Percentiles rank a stretch among this genome's conserved stretches.
Conservation (phyloP, 2,797 vertebrate genomes). For the Myiotriccus ornatus region DNA sequence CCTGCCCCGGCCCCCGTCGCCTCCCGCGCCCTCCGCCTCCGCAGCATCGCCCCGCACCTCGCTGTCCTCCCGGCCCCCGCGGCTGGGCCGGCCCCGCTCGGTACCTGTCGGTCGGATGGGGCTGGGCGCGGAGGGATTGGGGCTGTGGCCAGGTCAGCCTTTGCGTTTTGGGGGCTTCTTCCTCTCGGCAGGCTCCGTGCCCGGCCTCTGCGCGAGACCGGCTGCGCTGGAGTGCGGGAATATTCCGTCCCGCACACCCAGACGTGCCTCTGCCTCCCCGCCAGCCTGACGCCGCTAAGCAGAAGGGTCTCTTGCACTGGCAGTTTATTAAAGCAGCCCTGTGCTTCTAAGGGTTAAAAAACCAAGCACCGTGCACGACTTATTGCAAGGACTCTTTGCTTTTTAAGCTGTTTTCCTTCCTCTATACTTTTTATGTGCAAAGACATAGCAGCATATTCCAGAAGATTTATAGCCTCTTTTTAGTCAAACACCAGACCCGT, state of each 20-base stretch:
- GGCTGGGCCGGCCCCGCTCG: neutral
- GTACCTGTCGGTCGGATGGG: neutral
- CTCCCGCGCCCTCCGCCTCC: neutral
- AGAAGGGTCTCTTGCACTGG: rapidly evolving
- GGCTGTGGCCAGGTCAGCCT: neutral
- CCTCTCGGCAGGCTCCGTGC: neutral
- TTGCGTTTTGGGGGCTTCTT: too few species aligned
- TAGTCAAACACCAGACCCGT: neutral
- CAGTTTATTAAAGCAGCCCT: neutral
- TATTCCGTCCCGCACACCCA: rapidly evolving
- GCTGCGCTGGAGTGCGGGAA: neutral
- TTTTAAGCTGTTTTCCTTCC: neutral
- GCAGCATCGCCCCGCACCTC: neutral
- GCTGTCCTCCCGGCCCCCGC: neutral
- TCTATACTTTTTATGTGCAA: neutral
- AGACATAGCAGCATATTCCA: neutral
- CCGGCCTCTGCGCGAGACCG: rapidly evolving
- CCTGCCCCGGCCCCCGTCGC: neutral
- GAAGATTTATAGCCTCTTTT: neutral
- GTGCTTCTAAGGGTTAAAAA: neutral
- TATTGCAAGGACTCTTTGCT: neutral
- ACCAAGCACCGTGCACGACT: rapidly evolving
- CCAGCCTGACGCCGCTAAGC: rapidly evolving
- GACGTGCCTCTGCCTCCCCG: rapidly evolving
- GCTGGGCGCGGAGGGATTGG: neutral